Evolutionary conservation across 2,888 invertebrate species (phyloP), one percentile per base, ranked within the genome.

Genomic region (Noctuana brunneofusca): DNA sequence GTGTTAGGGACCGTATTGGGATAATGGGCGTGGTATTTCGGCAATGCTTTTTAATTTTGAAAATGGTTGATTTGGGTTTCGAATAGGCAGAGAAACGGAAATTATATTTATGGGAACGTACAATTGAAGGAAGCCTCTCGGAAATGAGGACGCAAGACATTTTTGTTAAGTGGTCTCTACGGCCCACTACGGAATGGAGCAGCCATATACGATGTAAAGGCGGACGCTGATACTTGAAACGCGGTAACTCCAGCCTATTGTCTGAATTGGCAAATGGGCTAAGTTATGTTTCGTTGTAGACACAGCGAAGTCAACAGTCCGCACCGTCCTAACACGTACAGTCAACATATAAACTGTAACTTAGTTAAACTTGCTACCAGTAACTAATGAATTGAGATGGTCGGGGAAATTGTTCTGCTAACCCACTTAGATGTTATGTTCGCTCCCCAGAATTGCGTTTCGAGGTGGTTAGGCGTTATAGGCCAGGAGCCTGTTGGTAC

Each of bases 361-460:
- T 77, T 65, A 67, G 68, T 74, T 75, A 56, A 69, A 76, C 74
- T 78, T 72, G 71, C 69, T 69, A 70, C 71, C 65, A 69, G 66
- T 64, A 70, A 71, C 74, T 83, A 83, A 78, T 80, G 78, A 83
- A 82, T 79, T 78, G 75, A 69, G 72, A 71, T 68, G 68, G 71
- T 68, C 56, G 60, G 63, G 68, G 69, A 70, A 67, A 69, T 73
- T 71, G 71, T 71, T 68, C 62, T 63, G 20, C 52, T 59, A 66
- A 67, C 70, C 65, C 66, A 66, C 66, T 68, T 63, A 64, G 59
- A 58, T 67, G 67, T 69, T 73, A 68, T 69, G 68, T 57, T 66
- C 66, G 46, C 46, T 48, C 38, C 49, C 58, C 38, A 58, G 58
- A 58, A 58, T 58, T 59, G 59, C 59, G 32, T 32, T 24, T 41